Base-by-base conservation (phyloP, 1,140 invertebrate species). In the Pantala flavescens region DNA sequence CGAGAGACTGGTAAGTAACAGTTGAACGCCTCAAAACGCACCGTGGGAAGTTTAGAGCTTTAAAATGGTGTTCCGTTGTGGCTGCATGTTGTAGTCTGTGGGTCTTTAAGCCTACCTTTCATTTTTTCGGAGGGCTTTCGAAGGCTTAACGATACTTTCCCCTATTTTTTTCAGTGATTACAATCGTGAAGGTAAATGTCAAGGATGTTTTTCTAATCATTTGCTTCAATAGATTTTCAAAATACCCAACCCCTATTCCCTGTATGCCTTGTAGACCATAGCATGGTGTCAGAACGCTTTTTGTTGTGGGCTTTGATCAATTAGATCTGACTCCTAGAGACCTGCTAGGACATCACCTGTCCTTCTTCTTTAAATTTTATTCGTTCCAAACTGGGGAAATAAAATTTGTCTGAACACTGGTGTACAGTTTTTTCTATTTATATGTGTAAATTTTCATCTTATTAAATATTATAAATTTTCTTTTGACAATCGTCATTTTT, bases 1-100 rank as follows among this genome's bases (percentile, higher is more conserved):
- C 76, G 43, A 77, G 75, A 77, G 75, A 76, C 75, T 74, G 77
- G 77, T 77, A 76, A 76, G 77, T 77, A 76, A 63, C 49, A 19
- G 49, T 63, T 63, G n/a, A 19, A 63, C 49, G 49, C 49, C 49
- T 63, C 49, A 72, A 28, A 24, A 72, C 19, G 23, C 23, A 24
- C 71, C 71, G 71, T 72, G 71, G 71, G 24, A 72, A 72, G 42
- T 63, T 72, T 72, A 72, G 71, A 36, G 71, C 71, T 72, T 72
- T 12, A 72, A 24, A 42, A 72, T 28, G 24, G 42, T 72, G 71
- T 72, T 72, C 71, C 71, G 24, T 72, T 72, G 71, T 72, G 71
- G 71, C 71, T 72, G 71, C 71, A 72, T 72, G 71, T 36, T 63
- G 71, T 72, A 72, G 71, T 23, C 23, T 71, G 71, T 36, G 23